These are phyloP conservation scores for Microcebus jonahi DNA, from an alignment of 2,113 vertebrate species.

Conservation along the genomic window DNA sequence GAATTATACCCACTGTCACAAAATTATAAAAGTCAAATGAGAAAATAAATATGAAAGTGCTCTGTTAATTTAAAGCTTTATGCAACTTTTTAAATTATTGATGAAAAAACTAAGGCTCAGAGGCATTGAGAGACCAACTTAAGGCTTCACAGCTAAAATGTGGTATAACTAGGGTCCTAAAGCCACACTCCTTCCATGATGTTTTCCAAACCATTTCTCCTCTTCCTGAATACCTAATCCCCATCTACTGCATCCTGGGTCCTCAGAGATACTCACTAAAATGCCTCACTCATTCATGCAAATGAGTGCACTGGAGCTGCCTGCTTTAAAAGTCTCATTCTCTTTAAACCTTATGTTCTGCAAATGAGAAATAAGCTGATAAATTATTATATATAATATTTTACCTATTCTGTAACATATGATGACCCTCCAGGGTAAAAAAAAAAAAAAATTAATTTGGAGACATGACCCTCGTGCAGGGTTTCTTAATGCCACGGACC, in stretches of 20 bases:
- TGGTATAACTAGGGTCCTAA: background rate
- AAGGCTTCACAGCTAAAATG: background rate
- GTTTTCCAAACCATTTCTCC: background rate
- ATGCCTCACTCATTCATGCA: background rate
- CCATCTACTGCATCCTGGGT: accelerated
- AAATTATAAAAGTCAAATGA: background rate
- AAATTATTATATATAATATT: background rate
- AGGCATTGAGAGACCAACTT: background rate
- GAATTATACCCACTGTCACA: background rate
- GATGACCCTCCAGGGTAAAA: background rate
- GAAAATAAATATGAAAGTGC: background rate
- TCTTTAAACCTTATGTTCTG: background rate
- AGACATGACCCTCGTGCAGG: background rate
- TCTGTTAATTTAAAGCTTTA: background rate
- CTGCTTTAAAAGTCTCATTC: background rate
- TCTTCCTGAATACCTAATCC: background rate
- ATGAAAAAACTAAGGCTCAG: background rate
- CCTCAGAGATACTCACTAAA: background rate
- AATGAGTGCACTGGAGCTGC: background rate
- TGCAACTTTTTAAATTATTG: background rate
- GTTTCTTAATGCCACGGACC: background rate
- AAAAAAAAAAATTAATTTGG: background rate
- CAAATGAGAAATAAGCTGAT: background rate
- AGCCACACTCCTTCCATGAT: background rate
- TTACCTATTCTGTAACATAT: background rate